phyloP scores from a whole-genome alignment of 2,113 vertebrate genomes.

The Pholis gunnellus region DNA sequence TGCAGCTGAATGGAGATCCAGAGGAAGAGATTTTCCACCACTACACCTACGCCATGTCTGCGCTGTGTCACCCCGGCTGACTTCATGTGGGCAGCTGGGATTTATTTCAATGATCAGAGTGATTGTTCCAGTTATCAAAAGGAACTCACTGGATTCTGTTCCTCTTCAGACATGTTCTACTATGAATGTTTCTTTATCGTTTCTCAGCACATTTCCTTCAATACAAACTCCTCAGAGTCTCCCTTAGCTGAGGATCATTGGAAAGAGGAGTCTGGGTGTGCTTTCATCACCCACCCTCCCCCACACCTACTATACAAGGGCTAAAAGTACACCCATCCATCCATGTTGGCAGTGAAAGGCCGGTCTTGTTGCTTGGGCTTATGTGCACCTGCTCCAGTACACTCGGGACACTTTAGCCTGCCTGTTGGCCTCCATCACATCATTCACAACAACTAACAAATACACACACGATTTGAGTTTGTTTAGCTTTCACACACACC shows the following conservation, averaged over 20 bases:
- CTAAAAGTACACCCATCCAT: constrained; percentile 65
- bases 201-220: not conserved
- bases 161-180: not conserved
- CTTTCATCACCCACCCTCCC: constrained; percentile 44
- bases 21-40: constrained; percentile 13
- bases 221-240: constrained; percentile 1
- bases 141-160: not conserved
- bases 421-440: constrained; percentile 36
- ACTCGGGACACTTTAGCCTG: constrained; percentile 32
- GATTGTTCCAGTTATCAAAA: constrained; percentile 15
- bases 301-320: constrained; percentile 46
- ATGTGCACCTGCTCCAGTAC: constrained; percentile 73
- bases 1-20: constrained; percentile 31
- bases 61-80: constrained; percentile 24
- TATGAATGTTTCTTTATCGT: not conserved
- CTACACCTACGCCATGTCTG: constrained; percentile 57
- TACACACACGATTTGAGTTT: not conserved
- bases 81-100: constrained; percentile 50
- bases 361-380: constrained; percentile 60
- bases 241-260: not conserved
- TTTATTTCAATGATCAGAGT: constrained; percentile 27
- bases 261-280: constrained; percentile 24
- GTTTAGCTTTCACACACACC: not conserved
- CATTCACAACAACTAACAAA: constrained; percentile 43
- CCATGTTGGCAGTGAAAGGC: constrained; percentile 68